Percentiles rank a stretch among this genome's conserved stretches.
Conservation (phyloP, 37 sponge, comb jelly and placozoan genomes). For the Eunapius fragilis region DNA sequence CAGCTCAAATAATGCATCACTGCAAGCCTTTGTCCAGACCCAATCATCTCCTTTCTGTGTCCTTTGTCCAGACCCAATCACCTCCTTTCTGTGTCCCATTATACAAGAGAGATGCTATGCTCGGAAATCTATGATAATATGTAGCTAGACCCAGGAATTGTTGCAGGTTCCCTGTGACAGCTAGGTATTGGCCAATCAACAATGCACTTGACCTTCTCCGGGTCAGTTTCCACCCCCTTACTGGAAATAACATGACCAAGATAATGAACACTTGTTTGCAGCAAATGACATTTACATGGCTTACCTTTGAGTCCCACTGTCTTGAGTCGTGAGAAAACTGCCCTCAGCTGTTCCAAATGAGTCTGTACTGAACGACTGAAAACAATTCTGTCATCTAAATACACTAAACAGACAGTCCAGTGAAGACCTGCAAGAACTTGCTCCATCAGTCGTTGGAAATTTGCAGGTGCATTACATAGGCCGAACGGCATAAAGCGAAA, state of each 20-base stretch:
- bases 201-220: background rate
- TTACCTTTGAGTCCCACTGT: background rate
- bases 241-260: slow-evolving; percentile 2
- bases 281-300: slow-evolving; percentile 9
- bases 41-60: background rate
- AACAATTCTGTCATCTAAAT: background rate
- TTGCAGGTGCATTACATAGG: slow-evolving; percentile 45
- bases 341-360: background rate
- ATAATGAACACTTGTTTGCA: slow-evolving; percentile 5
- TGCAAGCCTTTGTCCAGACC: slow-evolving; percentile 4
- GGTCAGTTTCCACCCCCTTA: slow-evolving; percentile 5
- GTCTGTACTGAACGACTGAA: background rate
- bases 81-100: slow-evolving; percentile 1
- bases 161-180: background rate
- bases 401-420: slow-evolving; percentile 2
- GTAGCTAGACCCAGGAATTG: slow-evolving; percentile 17
- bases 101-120: slow-evolving; percentile 10
- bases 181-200: background rate
- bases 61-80: background rate
- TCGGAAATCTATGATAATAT: slow-evolving; percentile 19
- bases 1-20: slow-evolving; percentile 10
- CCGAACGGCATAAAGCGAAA: slow-evolving; percentile 45
- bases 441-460: slow-evolving; percentile 42
- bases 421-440: background rate
- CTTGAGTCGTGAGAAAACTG: background rate